Evolutionary conservation across 2,888 invertebrate species (phyloP).

Genomic region (Heliconius cydno): DNA sequence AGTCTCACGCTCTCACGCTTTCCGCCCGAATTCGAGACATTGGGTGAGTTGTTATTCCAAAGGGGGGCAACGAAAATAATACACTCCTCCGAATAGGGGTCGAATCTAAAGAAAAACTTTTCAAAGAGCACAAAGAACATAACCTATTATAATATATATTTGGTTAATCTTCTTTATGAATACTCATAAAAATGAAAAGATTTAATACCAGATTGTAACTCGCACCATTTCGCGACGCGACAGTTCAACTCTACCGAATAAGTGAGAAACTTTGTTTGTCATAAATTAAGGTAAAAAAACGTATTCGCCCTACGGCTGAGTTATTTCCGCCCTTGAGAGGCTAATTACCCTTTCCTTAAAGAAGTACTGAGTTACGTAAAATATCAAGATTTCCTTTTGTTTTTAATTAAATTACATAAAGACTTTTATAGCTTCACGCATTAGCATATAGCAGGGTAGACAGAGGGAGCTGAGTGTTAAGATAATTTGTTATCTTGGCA

Average conservation of each 20-base stretch:
- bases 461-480: too few species aligned
- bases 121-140: neutral
- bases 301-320: conserved; percentile 35
- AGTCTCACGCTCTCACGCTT: too few species aligned
- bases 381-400: neutral
- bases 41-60: neutral
- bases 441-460: too few species aligned
- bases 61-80: neutral
- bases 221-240: conserved; percentile 11
- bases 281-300: conserved; percentile 44
- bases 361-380: conserved; percentile 17
- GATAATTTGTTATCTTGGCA: too few species aligned
- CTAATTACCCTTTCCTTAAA: conserved; percentile 60
- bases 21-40: neutral
- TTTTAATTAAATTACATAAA: neutral
- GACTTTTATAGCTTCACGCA: neutral
- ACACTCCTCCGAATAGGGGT: neutral
- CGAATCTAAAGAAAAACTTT: neutral
- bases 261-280: conserved; percentile 47
- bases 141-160: neutral
- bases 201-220: conserved; percentile 21
- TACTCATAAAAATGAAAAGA: conserved; percentile 7
- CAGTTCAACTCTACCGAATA: conserved; percentile 41
- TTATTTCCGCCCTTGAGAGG: conserved; percentile 47
- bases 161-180: neutral